Conservation (phyloP, 2,797 vertebrate species). For the Zalophus californianus region DNA sequence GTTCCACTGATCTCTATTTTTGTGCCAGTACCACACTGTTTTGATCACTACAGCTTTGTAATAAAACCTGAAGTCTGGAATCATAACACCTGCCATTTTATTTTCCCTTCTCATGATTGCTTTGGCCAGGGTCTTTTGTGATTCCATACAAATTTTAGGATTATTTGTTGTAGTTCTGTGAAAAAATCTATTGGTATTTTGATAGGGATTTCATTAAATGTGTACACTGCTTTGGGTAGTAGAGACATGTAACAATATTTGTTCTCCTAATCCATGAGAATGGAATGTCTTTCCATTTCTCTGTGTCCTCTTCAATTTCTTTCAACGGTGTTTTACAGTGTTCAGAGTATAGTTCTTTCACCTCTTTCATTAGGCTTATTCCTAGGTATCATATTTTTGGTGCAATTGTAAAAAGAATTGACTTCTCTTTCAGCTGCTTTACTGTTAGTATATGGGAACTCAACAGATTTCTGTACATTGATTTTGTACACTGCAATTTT, state of each 20-base stretch:
- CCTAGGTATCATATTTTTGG: too few species aligned
- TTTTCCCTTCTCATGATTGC: background rate
- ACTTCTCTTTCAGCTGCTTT: too few species aligned
- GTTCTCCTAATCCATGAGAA: background rate
- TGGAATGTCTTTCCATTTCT: too few species aligned
- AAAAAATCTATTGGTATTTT: background rate
- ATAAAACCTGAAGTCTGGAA: background rate
- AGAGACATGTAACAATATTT: background rate
- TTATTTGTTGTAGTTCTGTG: background rate
- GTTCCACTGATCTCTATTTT: background rate
- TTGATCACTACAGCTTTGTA: background rate
- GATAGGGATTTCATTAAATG: background rate
- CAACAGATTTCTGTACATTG: background rate
- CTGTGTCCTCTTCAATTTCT: too few species aligned
- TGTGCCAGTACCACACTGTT: background rate
- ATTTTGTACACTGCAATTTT: background rate
- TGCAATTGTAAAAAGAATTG: too few species aligned
- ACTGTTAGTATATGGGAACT: too few species aligned
- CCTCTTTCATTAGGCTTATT: too few species aligned
- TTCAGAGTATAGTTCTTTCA: too few species aligned
- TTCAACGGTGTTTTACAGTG: too few species aligned
- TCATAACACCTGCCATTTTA: background rate
- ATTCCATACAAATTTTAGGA: background rate
- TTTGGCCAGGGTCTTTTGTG: background rate
- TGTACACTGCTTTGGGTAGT: background rate